Evolutionary conservation across 2,797 vertebrate genomes (phyloP).

Genomic region (Chromobotia macracanthus): DNA sequence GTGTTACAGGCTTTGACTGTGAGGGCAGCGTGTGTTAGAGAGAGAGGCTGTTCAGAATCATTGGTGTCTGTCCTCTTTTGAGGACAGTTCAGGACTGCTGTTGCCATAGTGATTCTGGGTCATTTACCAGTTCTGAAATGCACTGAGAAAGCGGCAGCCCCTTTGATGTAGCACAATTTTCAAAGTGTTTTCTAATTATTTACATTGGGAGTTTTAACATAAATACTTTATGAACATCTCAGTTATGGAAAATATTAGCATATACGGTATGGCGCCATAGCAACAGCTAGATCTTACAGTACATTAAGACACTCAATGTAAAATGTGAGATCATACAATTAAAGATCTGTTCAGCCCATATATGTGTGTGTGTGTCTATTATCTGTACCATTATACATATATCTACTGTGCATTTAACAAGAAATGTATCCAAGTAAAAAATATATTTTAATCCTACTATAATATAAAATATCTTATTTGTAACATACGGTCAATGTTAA

Average conservation of each 20-base stretch:
- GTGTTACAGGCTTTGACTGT: background rate
- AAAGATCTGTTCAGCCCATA: background rate
- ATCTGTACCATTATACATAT: too few relatives aligned
- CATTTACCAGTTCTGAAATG: constrained; percentile 33
- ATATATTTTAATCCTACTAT: too few relatives aligned
- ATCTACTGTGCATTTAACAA: too few relatives aligned
- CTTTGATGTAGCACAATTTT: constrained; percentile 35
- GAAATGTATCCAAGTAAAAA: too few relatives aligned
- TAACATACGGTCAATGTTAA: too few relatives aligned
- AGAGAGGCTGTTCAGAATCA: constrained; percentile 18
- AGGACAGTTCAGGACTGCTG: constrained; percentile 38
- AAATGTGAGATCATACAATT: background rate
- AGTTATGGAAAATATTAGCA: constrained; percentile 11
- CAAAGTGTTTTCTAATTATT: constrained; percentile 10
- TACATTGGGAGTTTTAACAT: constrained; percentile 19
- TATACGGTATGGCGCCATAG: constrained; percentile 13
- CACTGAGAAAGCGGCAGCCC: constrained; percentile 11
- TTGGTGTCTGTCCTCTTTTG: constrained; percentile 44
- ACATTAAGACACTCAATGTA: background rate
- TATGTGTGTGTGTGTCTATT: too few relatives aligned
- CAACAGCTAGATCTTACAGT: background rate
- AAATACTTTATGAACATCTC: constrained; percentile 28
- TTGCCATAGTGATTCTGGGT: constrained; percentile 49
- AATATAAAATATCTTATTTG: too few relatives aligned
- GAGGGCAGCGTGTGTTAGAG: background rate